phyloP scores from a whole-genome alignment of 2,113 vertebrate species.

The Poeciliopsis occidentalis region DNA sequence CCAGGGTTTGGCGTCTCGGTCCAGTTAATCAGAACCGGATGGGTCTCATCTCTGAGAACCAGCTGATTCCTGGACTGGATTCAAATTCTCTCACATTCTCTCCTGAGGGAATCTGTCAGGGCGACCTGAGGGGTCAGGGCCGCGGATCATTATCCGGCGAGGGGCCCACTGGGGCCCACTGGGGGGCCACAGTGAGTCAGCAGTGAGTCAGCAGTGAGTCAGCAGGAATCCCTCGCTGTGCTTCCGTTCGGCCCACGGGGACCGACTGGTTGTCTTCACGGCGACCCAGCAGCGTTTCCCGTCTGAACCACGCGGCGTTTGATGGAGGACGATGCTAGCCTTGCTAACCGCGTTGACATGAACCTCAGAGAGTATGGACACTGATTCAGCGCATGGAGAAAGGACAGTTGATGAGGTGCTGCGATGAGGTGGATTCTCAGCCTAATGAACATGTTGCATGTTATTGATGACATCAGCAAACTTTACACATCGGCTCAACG shows the following conservation, averaged over 20 bases:
- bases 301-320: not conserved
- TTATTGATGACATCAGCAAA: too few relatives aligned
- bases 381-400: too few relatives aligned
- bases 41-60: conserved; percentile 41
- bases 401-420: too few relatives aligned
- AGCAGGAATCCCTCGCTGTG: conserved; percentile 36
- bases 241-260: not conserved
- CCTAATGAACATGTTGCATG: too few relatives aligned
- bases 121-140: conserved; percentile 65
- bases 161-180: conserved; percentile 23
- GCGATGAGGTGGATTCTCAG: too few relatives aligned
- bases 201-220: conserved; percentile 68
- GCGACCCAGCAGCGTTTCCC: not conserved
- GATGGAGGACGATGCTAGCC: not conserved
- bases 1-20: not conserved
- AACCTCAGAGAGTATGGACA: too few relatives aligned
- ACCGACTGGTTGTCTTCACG: too few relatives aligned
- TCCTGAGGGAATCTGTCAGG: conserved; percentile 23
- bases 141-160: conserved; percentile 65
- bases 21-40: conserved; percentile 55
- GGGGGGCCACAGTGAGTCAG: not conserved
- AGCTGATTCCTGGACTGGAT: conserved; percentile 70
- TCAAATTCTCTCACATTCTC: conserved; percentile 61
- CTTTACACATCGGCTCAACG: too few relatives aligned
- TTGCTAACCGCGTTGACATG: too few relatives aligned